Conservation (phyloP, 2,113 vertebrate species). For the Tinamus guttatus region DNA sequence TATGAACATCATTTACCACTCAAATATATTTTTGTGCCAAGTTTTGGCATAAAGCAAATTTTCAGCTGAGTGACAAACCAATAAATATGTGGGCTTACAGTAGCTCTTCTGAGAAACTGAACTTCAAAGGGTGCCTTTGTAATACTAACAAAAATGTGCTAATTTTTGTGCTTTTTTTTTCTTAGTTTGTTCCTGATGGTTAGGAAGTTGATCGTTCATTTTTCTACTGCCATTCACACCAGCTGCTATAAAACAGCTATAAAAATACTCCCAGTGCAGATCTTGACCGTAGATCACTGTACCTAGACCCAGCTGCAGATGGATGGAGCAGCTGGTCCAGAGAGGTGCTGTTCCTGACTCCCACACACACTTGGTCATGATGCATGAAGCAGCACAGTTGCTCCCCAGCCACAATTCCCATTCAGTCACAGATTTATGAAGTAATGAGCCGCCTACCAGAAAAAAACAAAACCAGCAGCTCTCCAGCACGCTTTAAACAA, state of each 20-base stretch:
- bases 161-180: constrained; percentile 61
- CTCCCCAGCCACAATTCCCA: constrained; percentile 70
- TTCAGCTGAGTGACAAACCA: constrained; percentile 49
- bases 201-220: constrained; percentile 65
- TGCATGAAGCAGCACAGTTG: constrained; percentile 62
- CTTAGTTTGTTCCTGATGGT: constrained; percentile 60
- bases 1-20: constrained; percentile 18
- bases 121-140: neutral
- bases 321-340: constrained; percentile 80
- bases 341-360: constrained; percentile 72
- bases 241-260: constrained; percentile 75
- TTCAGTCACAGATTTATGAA: constrained; percentile 78
- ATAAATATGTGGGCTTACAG: constrained; percentile 7
- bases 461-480: constrained; percentile 66
- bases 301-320: constrained; percentile 82
- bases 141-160: constrained; percentile 18
- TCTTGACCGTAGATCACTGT: constrained; percentile 75
- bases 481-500: constrained; percentile 60
- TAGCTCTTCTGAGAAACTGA: constrained; percentile 19
- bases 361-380: constrained; percentile 61
- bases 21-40: constrained; percentile 31
- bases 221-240: constrained; percentile 77
- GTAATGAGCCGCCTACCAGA: constrained; percentile 75
- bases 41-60: constrained; percentile 36
- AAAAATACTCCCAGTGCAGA: constrained; percentile 74